phyloP scores from a whole-genome alignment of 2,888 invertebrate species.

The Parnassius smintheus region DNA sequence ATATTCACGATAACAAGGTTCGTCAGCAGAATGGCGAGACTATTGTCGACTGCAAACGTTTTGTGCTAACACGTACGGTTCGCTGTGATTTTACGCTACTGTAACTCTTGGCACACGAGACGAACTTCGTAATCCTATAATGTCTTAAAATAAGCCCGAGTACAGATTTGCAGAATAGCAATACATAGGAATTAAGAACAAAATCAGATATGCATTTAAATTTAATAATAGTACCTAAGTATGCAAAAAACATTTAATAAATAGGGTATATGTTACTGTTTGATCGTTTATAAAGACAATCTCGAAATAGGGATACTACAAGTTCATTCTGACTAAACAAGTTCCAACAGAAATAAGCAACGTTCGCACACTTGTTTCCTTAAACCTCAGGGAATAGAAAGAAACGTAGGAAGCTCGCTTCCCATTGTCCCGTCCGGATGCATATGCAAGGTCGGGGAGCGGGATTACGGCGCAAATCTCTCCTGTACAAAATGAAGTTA shows the following conservation, averaged over 20 bases:
- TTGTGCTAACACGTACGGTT: slow-evolving; percentile 53
- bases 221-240: not conserved
- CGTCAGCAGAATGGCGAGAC: slow-evolving; percentile 66
- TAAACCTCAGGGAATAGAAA: slow-evolving; percentile 59
- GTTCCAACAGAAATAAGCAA: slow-evolving; percentile 70
- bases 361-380: slow-evolving; percentile 63
- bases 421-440: slow-evolving; percentile 47
- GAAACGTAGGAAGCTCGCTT: slow-evolving; percentile 53
- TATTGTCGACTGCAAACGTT: slow-evolving; percentile 45
- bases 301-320: slow-evolving; percentile 62
- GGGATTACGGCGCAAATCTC: slow-evolving; percentile 54
- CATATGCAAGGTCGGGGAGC: slow-evolving; percentile 55
- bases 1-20: slow-evolving; percentile 73
- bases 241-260: too few species aligned
- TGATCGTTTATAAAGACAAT: slow-evolving; percentile 45
- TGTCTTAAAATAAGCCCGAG: slow-evolving; percentile 34
- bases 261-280: slow-evolving; percentile 6
- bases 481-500: slow-evolving; percentile 72
- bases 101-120: slow-evolving; percentile 53
- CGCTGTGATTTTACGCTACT: slow-evolving; percentile 39
- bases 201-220: not conserved
- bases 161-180: slow-evolving; percentile 32
- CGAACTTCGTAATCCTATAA: slow-evolving; percentile 34
- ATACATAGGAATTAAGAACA: slow-evolving; percentile 14
- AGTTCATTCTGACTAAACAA: slow-evolving; percentile 68